A percentile compares a stretch with the other conserved stretches of the same genome.
Conservation (phyloP, 2,113 vertebrate genomes). For the Percopsis transmontana region DNA sequence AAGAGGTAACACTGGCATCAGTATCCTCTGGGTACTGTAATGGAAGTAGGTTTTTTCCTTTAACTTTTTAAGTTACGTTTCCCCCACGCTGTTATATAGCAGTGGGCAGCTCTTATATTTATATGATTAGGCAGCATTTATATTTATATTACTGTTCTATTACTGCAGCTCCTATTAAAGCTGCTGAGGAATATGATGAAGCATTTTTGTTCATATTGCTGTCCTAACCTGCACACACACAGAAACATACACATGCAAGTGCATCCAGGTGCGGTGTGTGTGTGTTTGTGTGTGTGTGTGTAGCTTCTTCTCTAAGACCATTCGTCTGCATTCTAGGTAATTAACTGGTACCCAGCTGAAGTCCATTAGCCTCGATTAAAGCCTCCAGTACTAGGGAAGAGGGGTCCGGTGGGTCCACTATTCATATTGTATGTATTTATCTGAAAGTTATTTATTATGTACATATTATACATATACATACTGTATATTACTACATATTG, state of each 20-base stretch:
- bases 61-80: too few relatives aligned
- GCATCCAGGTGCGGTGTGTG: background rate
- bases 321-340: constrained; percentile 77
- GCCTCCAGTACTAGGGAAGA: constrained; percentile 56
- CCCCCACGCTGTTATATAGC: too few relatives aligned
- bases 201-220: background rate
- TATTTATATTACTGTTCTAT: background rate
- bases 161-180: too few relatives aligned
- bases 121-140: background rate
- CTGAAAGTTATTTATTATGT: too few relatives aligned
- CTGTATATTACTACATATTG: too few relatives aligned
- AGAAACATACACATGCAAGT: too few relatives aligned
- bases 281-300: constrained; percentile 25
- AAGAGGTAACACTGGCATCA: too few relatives aligned
- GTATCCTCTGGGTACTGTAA: too few relatives aligned
- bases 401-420: background rate
- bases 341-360: constrained; percentile 77
- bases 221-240: constrained; percentile 13
- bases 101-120: background rate
- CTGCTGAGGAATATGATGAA: background rate
- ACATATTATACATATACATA: constrained; percentile 12
- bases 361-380: constrained; percentile 77
- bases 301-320: constrained; percentile 54
- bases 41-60: too few relatives aligned
- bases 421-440: constrained; percentile 13